A percentile compares a stretch with the other conserved stretches of the same genome.
Conservation (phyloP, 2,113 vertebrate species). For the Elaphurus davidianus region DNA sequence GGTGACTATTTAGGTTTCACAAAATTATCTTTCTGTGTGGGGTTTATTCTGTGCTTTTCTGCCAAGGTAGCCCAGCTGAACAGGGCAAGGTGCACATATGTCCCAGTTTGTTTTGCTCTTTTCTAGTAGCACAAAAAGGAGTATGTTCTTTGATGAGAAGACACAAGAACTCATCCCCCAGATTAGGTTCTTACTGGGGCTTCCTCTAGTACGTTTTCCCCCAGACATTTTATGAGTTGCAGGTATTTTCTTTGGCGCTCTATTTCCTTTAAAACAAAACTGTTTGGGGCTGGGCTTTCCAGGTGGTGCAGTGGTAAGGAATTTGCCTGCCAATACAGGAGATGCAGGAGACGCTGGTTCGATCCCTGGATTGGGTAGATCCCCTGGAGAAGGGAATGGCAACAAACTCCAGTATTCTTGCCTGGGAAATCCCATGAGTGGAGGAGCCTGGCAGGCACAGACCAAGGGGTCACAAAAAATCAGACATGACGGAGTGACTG, state of each 20-base stretch:
- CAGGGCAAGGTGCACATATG: background rate
- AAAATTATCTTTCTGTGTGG: background rate
- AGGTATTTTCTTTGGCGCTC: background rate
- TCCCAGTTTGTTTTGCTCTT: background rate
- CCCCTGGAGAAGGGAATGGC: background rate
- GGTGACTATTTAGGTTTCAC: background rate
- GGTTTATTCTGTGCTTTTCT: background rate
- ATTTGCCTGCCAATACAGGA: background rate
- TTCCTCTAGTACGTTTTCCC: background rate
- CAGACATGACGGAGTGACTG: background rate
- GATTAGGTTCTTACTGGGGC: background rate
- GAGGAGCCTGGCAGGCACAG: background rate
- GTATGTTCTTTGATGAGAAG: background rate
- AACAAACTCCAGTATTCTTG: background rate
- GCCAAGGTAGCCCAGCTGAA: background rate
- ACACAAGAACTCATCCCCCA: background rate
- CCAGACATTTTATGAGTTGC: background rate
- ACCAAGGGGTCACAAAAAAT: background rate
- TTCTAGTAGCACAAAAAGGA: background rate
- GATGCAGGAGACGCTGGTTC: background rate
- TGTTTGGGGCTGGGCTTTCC: background rate
- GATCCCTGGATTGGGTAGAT: background rate
- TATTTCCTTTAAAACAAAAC: background rate
- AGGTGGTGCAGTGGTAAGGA: background rate
- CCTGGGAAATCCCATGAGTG: background rate